Evolutionary conservation across 2,113 vertebrate genomes (phyloP), one percentile per base, ranked within the genome.

Genomic region (sheep (Ovis aries)): DNA sequence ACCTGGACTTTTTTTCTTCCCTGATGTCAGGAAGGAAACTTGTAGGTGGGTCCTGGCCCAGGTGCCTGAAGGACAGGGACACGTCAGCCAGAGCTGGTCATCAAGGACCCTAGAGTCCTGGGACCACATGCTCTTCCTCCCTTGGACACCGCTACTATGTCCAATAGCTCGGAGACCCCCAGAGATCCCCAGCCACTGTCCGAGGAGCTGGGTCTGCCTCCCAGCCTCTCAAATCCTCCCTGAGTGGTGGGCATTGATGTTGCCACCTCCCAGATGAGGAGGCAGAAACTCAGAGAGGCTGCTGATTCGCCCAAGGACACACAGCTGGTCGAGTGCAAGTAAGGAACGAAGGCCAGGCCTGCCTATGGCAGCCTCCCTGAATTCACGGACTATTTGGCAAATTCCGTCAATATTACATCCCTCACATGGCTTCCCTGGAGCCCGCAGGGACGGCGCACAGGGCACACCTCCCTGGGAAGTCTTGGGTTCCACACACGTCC

Each of bases 381-480:
- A 23, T 23, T 57, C 33, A 14, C 1, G 7, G 14, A 3, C 62
- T n/a, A 17, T 48, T 29, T 17, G 16, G 21, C 10, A 6, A 55
- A 19, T 48, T 23, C 53, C 1, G 0, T 21, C 71, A 8, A 9
- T 6, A 0, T 12, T 15, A 5, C 25, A 29, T 43, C n/a, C 29
- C n/a, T 7, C 3, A 36, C 4, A 6, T 7, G 86, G 25, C 17
- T 7, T 16, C 36, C 27, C 27, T 11, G 57, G 21, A 62, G 36
- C 77, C 80, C 27, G 4, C 0, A 0, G 71, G 23, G 27, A 17
- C 0, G 2, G 13, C 3, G 4, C 95, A 16, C 81, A 12, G 15
- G 80, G 6, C 15, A 12, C n/a, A 3, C 0, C 0, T 40, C 77
- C 53, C 27, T 7, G 14, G 40, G 31, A 60, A n/a, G 40, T 4